These are phyloP conservation scores for Himalopsyche japonica DNA, from an alignment of 2,888 invertebrate species.

Conservation along the genomic window DNA sequence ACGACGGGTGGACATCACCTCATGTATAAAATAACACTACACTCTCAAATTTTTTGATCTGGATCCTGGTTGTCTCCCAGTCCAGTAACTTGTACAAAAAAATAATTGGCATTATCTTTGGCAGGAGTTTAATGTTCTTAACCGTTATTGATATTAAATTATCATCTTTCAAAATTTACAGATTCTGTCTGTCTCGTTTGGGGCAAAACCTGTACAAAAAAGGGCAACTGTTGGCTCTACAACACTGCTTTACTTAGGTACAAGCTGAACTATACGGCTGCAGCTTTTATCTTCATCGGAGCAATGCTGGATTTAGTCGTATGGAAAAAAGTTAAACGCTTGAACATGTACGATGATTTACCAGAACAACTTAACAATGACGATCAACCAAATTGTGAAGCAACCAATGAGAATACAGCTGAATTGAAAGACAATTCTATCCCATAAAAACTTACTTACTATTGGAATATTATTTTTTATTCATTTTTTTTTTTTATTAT, in stretches of 20 bases:
- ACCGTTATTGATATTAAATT: no score
- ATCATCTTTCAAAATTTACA: slow-evolving; percentile 41
- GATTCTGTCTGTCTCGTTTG: slow-evolving; percentile 73
- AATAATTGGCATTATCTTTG: no score
- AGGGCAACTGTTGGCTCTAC: slow-evolving; percentile 76
- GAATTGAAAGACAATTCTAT: not conserved
- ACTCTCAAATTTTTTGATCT: no score
- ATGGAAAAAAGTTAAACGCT: slow-evolving; percentile 70
- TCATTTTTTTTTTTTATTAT: not conserved
- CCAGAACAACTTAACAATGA: slow-evolving; percentile 35
- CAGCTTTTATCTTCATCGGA: slow-evolving; percentile 66
- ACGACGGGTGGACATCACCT: no score
- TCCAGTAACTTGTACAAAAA: no score
- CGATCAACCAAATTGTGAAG: not conserved
- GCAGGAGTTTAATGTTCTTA: no score
- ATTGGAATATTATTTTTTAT: not conserved
- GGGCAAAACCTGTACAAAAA: slow-evolving; percentile 72
- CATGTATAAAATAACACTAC: no score
- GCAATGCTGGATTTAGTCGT: slow-evolving; percentile 68
- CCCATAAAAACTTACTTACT: not conserved
- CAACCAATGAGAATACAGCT: not conserved
- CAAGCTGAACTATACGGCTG: slow-evolving; percentile 65
- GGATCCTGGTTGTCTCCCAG: no score
- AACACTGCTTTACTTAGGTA: slow-evolving; percentile 63
- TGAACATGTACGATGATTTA: slow-evolving; percentile 71